Evolutionary conservation across 2,113 vertebrate species (phyloP).

Genomic region (Mobula birostris): DNA sequence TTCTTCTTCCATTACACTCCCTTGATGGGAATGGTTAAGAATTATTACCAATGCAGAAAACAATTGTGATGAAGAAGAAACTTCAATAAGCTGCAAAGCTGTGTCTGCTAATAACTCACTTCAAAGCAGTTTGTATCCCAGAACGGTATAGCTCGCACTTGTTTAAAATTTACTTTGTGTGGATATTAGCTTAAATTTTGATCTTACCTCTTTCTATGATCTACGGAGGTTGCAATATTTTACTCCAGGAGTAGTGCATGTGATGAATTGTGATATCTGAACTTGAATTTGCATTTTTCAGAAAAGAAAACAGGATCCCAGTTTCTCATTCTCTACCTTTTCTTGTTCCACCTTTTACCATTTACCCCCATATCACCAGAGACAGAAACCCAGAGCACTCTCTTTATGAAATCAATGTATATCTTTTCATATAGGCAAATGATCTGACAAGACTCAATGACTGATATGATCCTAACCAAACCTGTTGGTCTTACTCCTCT

Average conservation of each 20-base stretch:
- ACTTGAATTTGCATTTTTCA: not conserved
- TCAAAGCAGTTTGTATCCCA: not conserved
- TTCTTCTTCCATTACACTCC: not conserved
- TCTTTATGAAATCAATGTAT: not conserved
- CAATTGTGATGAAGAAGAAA: not conserved
- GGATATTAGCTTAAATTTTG: not conserved
- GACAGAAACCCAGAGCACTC: not conserved
- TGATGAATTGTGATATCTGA: not conserved
- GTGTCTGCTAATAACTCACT: not conserved
- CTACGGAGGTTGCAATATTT: not conserved
- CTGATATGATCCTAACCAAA: not conserved
- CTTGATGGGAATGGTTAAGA: not conserved
- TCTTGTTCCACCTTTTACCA: not conserved
- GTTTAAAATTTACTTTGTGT: not conserved
- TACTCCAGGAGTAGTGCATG: not conserved
- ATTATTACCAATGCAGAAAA: not conserved
- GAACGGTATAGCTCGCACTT: not conserved
- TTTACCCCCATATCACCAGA: not conserved
- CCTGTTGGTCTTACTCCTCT: not conserved
- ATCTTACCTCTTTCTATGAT: not conserved
- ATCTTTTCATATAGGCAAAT: not conserved
- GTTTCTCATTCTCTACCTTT: not conserved
- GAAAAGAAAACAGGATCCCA: not conserved
- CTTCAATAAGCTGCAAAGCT: not conserved
- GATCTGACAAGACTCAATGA: not conserved